Conservation (phyloP, 2,113 vertebrate species). For the Xiphophorus couchianus region DNA sequence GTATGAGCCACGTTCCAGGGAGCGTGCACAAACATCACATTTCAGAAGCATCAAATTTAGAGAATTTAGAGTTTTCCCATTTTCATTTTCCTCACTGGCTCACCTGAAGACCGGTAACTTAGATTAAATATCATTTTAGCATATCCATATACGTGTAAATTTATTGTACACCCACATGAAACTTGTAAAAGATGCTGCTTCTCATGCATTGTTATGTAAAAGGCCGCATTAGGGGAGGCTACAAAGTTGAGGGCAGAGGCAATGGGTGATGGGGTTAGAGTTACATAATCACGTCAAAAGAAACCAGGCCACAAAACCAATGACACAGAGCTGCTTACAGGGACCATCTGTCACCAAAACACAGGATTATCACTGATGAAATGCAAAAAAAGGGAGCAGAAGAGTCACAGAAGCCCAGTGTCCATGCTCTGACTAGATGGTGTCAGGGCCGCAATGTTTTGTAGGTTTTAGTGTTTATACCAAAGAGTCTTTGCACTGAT, state of each 20-base stretch:
- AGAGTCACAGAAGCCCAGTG: neutral
- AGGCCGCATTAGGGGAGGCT: constrained; percentile 34
- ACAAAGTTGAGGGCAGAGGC: constrained; percentile 23
- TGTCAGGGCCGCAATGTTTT: too few species aligned
- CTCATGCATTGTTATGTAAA: constrained; percentile 63
- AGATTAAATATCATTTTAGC: neutral
- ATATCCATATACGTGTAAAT: neutral
- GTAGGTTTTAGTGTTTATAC: neutral
- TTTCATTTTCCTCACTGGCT: constrained; percentile 11
- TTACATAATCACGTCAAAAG: constrained; percentile 71
- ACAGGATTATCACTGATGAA: constrained; percentile 11
- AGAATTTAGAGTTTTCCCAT: neutral
- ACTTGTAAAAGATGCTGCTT: constrained; percentile 20
- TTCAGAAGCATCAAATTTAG: neutral
- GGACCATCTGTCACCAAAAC: constrained; percentile 65
- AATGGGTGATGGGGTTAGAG: constrained; percentile 42
- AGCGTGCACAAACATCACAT: constrained; percentile 7
- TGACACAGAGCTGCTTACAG: constrained; percentile 64
- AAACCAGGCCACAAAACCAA: constrained; percentile 71
- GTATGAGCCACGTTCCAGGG: constrained; percentile 3
- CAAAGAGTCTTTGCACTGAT: neutral
- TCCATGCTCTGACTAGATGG: neutral
- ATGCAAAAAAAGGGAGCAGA: constrained; percentile 3
- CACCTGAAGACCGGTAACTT: constrained; percentile 9
- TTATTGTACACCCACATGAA: constrained; percentile 13